Evolutionary conservation across 2,888 invertebrate genomes (phyloP), one percentile per base, ranked within the genome.

Genomic region (Cryptocephalus moraei): DNA sequence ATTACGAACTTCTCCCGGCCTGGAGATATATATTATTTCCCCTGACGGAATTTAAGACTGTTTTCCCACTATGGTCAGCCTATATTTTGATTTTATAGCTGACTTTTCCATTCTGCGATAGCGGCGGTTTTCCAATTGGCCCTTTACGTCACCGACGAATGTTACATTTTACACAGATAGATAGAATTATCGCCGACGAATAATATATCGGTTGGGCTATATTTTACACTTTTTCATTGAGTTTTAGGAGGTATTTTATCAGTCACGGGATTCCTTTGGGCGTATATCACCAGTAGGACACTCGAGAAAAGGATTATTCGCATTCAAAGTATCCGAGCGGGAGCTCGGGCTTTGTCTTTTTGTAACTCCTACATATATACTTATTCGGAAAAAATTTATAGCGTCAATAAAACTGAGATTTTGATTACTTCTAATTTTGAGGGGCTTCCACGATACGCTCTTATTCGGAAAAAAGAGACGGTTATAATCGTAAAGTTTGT

Each of bases 81-180:
- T 61, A 65, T 63, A 65, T 64, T 65, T 65, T 62, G 64, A 64
- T 62, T 65, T 65, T 63, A 65, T 64, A 56, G 63, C 61, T 54
- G 58, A 58, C 61, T 59, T 62, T 61, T 59, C 59, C 56, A 11
- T 36, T 36, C 12, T 36, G 36, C 36, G n/a, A 36, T 36, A 36
- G 36, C 36, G 36, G 36, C 12, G 36, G 36, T 36, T 36, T 36
- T 36, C 36, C 53, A 49, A 56, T 55, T 44, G 50, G 48, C 52
- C 43, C 48, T 53, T 53, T 52, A 48, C 49, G 54, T 56, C 52
- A 49, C 43, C 48, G 12, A 48, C 51, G 49, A 51, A 49, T 51
- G 55, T 52, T 51, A 53, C 55, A 51, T 54, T 56, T 56, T 53
- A 45, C 49, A 46, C 48, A 53, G 51, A 53, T 51, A 50, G 47